These are phyloP conservation scores for Perccottus glenii DNA, from an alignment of 2,113 vertebrate genomes.

Conservation along the genomic window DNA sequence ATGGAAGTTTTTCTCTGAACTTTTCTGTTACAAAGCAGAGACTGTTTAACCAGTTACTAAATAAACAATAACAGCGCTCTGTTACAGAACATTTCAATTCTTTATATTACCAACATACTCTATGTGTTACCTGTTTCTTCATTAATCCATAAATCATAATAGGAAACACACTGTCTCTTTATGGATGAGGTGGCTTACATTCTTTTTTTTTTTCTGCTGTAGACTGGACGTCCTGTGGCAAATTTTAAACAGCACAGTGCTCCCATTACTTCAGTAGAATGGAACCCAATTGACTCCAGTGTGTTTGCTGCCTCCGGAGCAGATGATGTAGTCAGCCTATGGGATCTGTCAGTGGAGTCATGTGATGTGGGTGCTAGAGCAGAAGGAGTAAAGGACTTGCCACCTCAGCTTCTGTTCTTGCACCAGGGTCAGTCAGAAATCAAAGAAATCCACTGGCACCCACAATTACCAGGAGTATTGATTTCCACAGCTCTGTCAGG, in stretches of 20 bases:
- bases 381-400: constrained; percentile 78
- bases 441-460: constrained; percentile 93
- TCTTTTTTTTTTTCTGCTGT: not conserved
- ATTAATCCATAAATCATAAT: too few relatives aligned
- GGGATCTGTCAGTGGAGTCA: constrained; percentile 90
- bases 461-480: constrained; percentile 84
- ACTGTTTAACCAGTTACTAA: too few relatives aligned
- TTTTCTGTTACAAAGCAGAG: too few relatives aligned
- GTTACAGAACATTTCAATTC: too few relatives aligned
- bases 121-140: too few relatives aligned
- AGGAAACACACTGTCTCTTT: too few relatives aligned
- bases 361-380: constrained; percentile 76
- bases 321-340: constrained; percentile 88
- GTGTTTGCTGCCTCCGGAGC: constrained; percentile 88
- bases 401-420: constrained; percentile 89
- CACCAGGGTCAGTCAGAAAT: constrained; percentile 91
- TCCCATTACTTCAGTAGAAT: constrained; percentile 90
- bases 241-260: constrained; percentile 91
- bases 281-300: constrained; percentile 87
- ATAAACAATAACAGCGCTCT: too few relatives aligned
- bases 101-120: too few relatives aligned
- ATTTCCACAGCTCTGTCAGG: constrained; percentile 88
- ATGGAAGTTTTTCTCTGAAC: too few relatives aligned
- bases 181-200: too few relatives aligned
- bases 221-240: constrained; percentile 85